Evolutionary conservation across 2,888 invertebrate genomes (phyloP).

Genomic region (Macrophya alboannulata): DNA sequence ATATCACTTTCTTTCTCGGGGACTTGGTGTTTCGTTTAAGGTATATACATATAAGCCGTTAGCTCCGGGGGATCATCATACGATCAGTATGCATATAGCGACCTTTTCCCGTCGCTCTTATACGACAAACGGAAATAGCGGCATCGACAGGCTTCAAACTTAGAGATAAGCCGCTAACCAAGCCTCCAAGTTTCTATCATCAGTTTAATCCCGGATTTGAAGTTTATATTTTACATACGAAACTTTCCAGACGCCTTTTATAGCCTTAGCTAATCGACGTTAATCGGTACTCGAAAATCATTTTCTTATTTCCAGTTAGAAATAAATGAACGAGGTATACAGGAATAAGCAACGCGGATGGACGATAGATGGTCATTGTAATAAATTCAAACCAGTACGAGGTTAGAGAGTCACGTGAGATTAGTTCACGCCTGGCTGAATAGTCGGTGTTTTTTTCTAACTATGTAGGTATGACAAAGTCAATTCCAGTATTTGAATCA

Average conservation of each 20-base stretch:
- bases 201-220: neutral
- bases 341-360: constrained; percentile 24
- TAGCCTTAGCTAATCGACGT: constrained; percentile 3
- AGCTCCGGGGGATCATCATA: constrained; percentile 10
- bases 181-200: neutral
- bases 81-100: constrained; percentile 53
- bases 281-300: neutral
- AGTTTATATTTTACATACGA: constrained; percentile 6
- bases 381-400: constrained; percentile 19
- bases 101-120: constrained; percentile 35
- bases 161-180: constrained; percentile 18
- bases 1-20: constrained; percentile 16
- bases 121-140: constrained; percentile 46
- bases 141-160: constrained; percentile 19
- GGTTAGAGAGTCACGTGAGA: constrained; percentile 41
- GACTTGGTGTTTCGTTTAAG: constrained; percentile 11
- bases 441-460: constrained; percentile 4
- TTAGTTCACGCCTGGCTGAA: neutral
- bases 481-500: constrained; percentile 38
- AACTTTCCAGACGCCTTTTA: constrained; percentile 1
- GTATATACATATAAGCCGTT: constrained; percentile 14
- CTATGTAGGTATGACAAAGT: neutral
- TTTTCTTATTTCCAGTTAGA: neutral
- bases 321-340: neutral
- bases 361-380: neutral